Evolutionary conservation across 2,888 invertebrate species (phyloP).

Genomic region (Crocallis elinguaria): DNA sequence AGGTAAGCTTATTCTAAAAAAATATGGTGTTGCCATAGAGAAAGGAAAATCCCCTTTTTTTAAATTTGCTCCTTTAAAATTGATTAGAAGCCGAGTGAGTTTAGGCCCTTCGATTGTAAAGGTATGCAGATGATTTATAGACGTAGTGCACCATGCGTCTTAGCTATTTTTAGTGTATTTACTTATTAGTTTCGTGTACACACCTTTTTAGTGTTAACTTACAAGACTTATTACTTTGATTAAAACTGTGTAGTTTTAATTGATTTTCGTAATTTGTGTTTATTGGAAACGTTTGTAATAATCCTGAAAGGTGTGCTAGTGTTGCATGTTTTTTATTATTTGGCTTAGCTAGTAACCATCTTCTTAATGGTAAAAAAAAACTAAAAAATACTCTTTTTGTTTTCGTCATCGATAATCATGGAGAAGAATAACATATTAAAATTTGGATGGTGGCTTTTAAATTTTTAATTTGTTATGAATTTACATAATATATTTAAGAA

Average conservation of each 20-base stretch:
- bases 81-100: not conserved
- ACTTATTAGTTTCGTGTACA: constrained; percentile 28
- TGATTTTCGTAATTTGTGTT: constrained; percentile 25
- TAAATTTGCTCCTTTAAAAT: no score
- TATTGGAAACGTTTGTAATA: constrained; percentile 2
- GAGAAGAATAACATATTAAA: no score
- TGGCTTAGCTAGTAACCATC: no score
- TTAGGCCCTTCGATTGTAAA: constrained; percentile 35
- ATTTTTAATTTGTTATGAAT: no score
- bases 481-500: no score
- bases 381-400: no score
- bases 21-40: no score
- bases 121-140: constrained; percentile 63
- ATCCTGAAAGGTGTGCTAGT: not conserved
- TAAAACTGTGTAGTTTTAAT: constrained; percentile 30
- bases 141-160: constrained; percentile 49
- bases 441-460: no score
- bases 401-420: no score
- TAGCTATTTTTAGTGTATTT: constrained; percentile 45
- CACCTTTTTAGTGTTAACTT: constrained; percentile 43
- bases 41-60: no score
- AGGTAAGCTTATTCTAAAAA: no score
- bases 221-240: constrained; percentile 19
- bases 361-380: no score
- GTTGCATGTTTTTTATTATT: not conserved